Conservation (phyloP, 2,113 vertebrate species). For the Ceyx melanurus region DNA sequence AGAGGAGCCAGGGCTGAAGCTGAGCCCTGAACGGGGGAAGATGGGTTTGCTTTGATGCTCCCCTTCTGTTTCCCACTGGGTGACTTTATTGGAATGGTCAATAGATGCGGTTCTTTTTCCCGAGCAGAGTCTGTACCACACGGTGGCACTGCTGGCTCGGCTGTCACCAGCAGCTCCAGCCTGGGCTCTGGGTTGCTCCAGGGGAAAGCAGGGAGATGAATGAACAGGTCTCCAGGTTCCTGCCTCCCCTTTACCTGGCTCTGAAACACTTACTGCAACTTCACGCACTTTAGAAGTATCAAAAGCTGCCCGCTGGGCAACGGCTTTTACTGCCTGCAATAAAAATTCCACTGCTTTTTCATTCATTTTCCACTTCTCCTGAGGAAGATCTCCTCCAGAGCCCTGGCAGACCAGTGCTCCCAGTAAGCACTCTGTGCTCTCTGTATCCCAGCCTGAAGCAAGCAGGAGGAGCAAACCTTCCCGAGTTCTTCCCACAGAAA, state of each 20-base stretch:
- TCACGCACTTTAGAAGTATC: neutral
- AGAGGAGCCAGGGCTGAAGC: neutral
- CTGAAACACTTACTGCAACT: fast-evolving
- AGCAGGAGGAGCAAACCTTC: neutral
- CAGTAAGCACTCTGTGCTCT: neutral
- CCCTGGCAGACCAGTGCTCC: neutral
- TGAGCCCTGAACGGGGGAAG: neutral
- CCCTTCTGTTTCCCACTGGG: neutral
- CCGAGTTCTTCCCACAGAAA: neutral
- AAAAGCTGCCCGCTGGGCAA: neutral
- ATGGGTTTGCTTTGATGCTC: neutral
- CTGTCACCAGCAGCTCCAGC: neutral
- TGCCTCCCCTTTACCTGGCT: neutral
- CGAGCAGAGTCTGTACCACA: neutral
- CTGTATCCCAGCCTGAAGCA: neutral
- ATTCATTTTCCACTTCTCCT: neutral
- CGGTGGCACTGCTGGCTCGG: slow-evolving; percentile 50
- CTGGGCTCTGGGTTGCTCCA: fast-evolving
- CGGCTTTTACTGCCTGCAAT: neutral
- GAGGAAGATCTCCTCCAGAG: neutral
- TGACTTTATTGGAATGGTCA: fast-evolving
- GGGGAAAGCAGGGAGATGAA: neutral
- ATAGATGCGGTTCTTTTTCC: fast-evolving
- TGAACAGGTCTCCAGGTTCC: fast-evolving
- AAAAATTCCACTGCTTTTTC: neutral